Conservation (phyloP, 2,888 invertebrate genomes). For the Trissolcus japonicus region DNA sequence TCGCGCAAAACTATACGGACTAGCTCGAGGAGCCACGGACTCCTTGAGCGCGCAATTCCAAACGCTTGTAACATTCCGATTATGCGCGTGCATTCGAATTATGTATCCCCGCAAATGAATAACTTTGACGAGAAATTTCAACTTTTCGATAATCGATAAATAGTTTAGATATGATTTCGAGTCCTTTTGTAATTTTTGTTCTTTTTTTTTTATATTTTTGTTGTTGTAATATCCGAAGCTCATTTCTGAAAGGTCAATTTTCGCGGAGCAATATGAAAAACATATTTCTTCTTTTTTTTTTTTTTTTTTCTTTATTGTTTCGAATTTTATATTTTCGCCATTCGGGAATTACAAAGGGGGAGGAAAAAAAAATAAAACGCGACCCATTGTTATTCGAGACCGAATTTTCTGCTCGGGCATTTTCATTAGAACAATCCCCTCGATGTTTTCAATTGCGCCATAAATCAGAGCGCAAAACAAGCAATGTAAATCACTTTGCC, state of each 20-base stretch:
- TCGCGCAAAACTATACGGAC: constrained; percentile 34
- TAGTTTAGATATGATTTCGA: too few species aligned
- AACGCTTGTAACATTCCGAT: constrained; percentile 41
- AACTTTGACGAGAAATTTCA: background rate
- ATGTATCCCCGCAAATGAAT: constrained; percentile 25
- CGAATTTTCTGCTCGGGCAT: constrained; percentile 1
- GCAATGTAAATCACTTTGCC: constrained; percentile 36
- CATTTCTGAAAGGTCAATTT: background rate
- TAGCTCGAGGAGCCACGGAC: constrained; percentile 11
- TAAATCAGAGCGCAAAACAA: constrained; percentile 37
- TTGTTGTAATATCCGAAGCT: background rate
- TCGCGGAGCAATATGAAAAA: background rate
- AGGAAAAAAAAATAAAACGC: background rate
- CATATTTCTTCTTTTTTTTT: too few species aligned
- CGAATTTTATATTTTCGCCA: too few species aligned
- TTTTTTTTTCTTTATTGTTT: too few species aligned
- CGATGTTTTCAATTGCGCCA: constrained; percentile 33
- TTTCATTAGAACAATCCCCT: constrained; percentile 22
- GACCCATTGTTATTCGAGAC: background rate
- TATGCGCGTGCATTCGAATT: constrained; percentile 31
- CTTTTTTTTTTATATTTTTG: background rate
- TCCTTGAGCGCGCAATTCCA: constrained; percentile 42
- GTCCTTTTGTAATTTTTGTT: too few species aligned
- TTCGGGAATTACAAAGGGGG: background rate
- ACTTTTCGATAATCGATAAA: too few species aligned